Evolutionary conservation across 2,797 vertebrate genomes (phyloP).

Genomic region (Anguilla megastoma): DNA sequence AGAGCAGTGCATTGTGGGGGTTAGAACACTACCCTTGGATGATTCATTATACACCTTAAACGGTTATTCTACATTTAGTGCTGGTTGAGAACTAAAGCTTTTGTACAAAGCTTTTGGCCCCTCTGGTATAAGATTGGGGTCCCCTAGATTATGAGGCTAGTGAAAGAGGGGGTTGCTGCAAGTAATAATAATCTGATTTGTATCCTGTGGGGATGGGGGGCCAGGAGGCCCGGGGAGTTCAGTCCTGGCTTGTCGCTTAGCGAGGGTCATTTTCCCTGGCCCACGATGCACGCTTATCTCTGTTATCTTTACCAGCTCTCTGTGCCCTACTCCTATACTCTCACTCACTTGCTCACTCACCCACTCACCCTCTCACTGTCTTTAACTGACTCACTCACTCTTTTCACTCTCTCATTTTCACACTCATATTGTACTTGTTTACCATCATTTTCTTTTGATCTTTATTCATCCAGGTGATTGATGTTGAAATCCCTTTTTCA

Average conservation of each 20-base stretch:
- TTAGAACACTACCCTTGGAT: neutral
- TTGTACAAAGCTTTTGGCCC: neutral
- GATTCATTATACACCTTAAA: neutral
- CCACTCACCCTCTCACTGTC: too few species aligned
- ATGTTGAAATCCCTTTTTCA: too few species aligned
- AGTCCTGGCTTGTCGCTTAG: neutral
- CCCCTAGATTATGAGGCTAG: neutral
- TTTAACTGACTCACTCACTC: too few species aligned
- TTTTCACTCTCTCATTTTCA: too few species aligned
- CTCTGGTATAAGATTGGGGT: neutral
- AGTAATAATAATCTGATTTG: neutral
- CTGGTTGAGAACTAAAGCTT: neutral
- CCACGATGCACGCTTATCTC: neutral
- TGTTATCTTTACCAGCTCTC: neutral
- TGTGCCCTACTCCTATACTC: neutral
- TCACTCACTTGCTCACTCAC: too few species aligned
- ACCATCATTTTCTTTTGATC: too few species aligned
- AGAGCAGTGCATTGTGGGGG: conserved; percentile 11
- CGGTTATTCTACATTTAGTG: neutral
- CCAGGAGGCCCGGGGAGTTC: too few species aligned
- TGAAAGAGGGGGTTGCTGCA: neutral
- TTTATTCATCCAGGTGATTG: too few species aligned
- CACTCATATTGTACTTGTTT: too few species aligned
- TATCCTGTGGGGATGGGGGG: neutral
- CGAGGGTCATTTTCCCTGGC: neutral